Percentiles rank a stretch among this genome's conserved stretches.
These are phyloP conservation scores for Musca domestica DNA, from an alignment of 1,140 invertebrate genomes.

Conservation along the genomic window DNA sequence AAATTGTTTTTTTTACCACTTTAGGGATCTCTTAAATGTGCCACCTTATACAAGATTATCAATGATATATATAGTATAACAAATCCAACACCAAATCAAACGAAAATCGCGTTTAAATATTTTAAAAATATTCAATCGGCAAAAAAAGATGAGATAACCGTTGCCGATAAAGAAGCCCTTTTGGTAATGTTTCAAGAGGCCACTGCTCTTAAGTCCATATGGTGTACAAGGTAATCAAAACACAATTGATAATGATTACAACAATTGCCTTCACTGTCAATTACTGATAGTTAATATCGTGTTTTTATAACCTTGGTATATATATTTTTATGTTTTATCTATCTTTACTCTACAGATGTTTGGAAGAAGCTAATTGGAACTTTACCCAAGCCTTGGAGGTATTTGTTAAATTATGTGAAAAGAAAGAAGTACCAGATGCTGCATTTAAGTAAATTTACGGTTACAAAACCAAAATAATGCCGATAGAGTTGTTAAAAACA, in stretches of 20 bases:
- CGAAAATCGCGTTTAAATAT: slow-evolving; percentile 35
- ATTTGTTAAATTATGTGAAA: slow-evolving; percentile 29
- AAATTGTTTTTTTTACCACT: background rate
- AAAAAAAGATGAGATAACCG: slow-evolving; percentile 16
- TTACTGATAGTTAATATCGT: background rate
- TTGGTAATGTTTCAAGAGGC: slow-evolving; percentile 38
- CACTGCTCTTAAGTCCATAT: slow-evolving; percentile 37
- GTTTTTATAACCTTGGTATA: background rate
- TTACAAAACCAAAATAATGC: no score
- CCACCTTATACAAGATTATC: slow-evolving; percentile 31
- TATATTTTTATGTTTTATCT: background rate
- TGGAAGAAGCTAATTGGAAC: slow-evolving; percentile 41
- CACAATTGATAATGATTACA: background rate
- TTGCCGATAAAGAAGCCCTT: slow-evolving; percentile 31
- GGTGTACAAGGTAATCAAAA: slow-evolving; percentile 37
- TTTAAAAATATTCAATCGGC: background rate
- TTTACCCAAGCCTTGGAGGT: slow-evolving; percentile 31
- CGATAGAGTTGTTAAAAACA: no score
- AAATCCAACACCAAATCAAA: slow-evolving; percentile 34
- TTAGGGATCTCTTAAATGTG: slow-evolving; percentile 17
- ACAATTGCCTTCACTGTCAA: background rate
- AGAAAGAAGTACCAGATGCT: slow-evolving; percentile 24
- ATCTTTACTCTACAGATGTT: slow-evolving; percentile 28
- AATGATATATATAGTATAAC: slow-evolving; percentile 39
- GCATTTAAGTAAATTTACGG: slow-evolving; percentile 21